Evolutionary conservation across 2,113 vertebrate species (phyloP).

Genomic region (human (Homo sapiens)): DNA sequence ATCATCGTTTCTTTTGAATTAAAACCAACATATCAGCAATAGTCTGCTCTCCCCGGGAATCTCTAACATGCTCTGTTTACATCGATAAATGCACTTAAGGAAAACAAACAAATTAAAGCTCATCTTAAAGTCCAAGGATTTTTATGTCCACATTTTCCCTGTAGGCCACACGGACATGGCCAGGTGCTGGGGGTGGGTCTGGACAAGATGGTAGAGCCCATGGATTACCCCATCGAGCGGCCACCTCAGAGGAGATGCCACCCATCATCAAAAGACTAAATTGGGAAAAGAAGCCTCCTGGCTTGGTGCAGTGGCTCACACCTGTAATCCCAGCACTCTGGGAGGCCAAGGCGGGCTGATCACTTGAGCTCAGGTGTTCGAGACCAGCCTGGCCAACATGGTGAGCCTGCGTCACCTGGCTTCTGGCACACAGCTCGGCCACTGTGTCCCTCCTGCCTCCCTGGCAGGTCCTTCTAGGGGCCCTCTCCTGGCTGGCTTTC

Average conservation of each 20-base stretch:
- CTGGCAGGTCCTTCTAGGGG: not conserved
- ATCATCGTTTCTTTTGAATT: not conserved
- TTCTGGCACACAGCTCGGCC: not conserved
- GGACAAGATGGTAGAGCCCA: not conserved
- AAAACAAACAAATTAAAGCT: constrained; percentile 77
- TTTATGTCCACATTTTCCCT: constrained; percentile 21
- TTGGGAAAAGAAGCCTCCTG: not conserved
- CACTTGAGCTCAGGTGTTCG: too few relatives aligned
- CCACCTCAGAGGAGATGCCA: not conserved
- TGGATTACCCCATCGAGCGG: not conserved
- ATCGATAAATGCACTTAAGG: constrained; percentile 77
- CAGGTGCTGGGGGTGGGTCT: too few relatives aligned
- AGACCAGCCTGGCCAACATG: too few relatives aligned
- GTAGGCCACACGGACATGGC: not conserved
- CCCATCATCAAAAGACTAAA: not conserved
- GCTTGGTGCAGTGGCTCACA: too few relatives aligned
- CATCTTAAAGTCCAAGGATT: constrained; percentile 66
- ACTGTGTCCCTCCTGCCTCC: not conserved
- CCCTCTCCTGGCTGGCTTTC: not conserved
- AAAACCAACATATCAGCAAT: constrained; percentile 20
- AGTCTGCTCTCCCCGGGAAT: constrained; percentile 66
- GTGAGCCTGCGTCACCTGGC: not conserved
- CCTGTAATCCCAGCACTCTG: too few relatives aligned
- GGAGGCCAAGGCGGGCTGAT: too few relatives aligned
- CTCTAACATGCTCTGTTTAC: constrained; percentile 80